Conservation (phyloP, 1,140 invertebrate genomes). For the Phocides pigmalion region DNA sequence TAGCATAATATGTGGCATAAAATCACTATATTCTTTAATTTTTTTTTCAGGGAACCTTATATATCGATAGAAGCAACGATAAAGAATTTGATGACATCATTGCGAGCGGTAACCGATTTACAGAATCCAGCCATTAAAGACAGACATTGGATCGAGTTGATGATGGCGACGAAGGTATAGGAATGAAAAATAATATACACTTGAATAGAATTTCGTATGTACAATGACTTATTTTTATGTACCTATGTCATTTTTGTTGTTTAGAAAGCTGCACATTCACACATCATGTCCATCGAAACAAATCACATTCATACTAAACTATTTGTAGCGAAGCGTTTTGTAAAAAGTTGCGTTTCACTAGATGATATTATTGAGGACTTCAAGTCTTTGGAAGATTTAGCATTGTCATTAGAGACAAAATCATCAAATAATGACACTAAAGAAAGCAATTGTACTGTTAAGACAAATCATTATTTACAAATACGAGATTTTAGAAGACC, state of each 20-base stretch:
- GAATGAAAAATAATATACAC: neutral
- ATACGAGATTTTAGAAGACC: constrained; percentile 63
- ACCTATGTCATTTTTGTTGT: constrained; percentile 45
- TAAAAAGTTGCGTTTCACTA: constrained; percentile 44
- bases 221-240: neutral
- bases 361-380: constrained; percentile 65
- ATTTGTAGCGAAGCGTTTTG: constrained; percentile 39
- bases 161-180: constrained; percentile 93
- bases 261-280: constrained; percentile 58
- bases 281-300: constrained; percentile 53
- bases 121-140: constrained; percentile 97
- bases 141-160: constrained; percentile 96
- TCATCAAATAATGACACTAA: constrained; percentile 15
- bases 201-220: neutral
- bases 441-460: constrained; percentile 2
- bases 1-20: neutral
- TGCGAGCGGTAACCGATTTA: constrained; percentile 95
- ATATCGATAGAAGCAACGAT: constrained; percentile 88
- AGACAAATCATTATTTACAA: constrained; percentile 46
- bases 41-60: constrained; percentile 78
- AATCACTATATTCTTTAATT: neutral
- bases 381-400: constrained; percentile 56
- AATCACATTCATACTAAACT: constrained; percentile 37
- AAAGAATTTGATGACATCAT: constrained; percentile 93
- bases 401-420: constrained; percentile 26